Conservation (phyloP, 2,797 vertebrate species). For the Syndactyla subalaris region DNA sequence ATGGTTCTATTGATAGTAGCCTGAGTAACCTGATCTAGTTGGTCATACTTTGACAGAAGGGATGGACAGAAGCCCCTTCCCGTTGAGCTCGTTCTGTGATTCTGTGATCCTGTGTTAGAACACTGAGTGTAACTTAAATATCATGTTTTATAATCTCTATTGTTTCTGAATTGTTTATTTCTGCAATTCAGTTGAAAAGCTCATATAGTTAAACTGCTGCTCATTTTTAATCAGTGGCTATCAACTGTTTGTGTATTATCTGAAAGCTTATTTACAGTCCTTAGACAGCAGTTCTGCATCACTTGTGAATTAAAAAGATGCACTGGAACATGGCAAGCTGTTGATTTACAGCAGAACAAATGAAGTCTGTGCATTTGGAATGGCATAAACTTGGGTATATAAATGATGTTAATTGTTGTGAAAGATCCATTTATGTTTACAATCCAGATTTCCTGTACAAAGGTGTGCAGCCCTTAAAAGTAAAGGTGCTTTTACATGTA, state of each 20-base stretch:
- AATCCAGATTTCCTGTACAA: not conserved
- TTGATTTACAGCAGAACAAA: not conserved
- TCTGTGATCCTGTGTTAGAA: rapidly evolving
- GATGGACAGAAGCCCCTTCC: not conserved
- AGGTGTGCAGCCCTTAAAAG: not conserved
- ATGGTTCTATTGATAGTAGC: not conserved
- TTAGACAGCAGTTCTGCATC: not conserved
- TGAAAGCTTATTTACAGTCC: not conserved
- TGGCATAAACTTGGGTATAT: too few species aligned
- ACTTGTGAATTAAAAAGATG: not conserved
- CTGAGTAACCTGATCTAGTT: not conserved
- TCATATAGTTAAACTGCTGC: not conserved
- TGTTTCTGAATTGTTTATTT: not conserved
- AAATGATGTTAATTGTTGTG: not conserved
- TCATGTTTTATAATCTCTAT: not conserved
- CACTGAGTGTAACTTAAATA: not conserved
- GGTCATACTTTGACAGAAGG: not conserved
- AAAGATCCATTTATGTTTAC: not conserved
- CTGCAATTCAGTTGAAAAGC: not conserved
- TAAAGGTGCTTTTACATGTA: not conserved
- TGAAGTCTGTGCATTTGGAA: not conserved
- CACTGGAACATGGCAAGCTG: not conserved
- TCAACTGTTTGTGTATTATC: not conserved
- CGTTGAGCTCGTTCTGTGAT: not conserved
- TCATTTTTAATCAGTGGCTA: not conserved